Evolutionary conservation across 1,140 invertebrate genomes (phyloP), one percentile per base, ranked within the genome.

Genomic region (Bombus turneri): DNA sequence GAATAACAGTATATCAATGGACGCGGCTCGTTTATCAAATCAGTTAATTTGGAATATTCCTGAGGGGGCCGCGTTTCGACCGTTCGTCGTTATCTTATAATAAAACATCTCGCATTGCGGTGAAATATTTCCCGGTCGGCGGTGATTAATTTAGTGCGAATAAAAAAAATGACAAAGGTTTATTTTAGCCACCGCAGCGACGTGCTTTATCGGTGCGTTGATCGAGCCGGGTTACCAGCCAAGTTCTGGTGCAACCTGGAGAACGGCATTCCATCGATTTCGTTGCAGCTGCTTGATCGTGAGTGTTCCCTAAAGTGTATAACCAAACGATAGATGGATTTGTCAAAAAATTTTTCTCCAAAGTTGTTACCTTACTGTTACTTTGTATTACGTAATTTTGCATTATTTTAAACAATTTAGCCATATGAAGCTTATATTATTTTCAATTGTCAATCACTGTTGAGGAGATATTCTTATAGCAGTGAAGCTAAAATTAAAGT

Each of bases 201-300:
- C 72, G 85, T 69, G 83, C 43, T 87, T 93, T 93, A 93, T 93
- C 92, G 89, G 85, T 81, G 87, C 84, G 81, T 74, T 81, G 90
- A 93, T 93, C 92, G 87, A 85, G 87, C 87, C 72, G 71, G 81
- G 87, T 88, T 93, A 89, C 88, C 79, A 89, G 86, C 83, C 81
- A 77, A 81, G 82, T 89, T 87, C 83, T 78, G 76, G 81, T 86
- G 87, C 87, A 89, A 85, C 91, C 82, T 76, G 88, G 86, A 83
- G 89, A 92, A 93, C 92, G 90, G 92, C 92, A 93, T 93, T 93
- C 92, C 92, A 91, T 88, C 82, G 91, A 74, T 91, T 91, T 92
- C 86, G 88, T 88, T 91, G 86, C 81, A 84, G 86, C 83, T 85
- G 88, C 81, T 82, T 84, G 87, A 91, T 92, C 91, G 87, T 62